Evolutionary conservation across 2,888 invertebrate genomes (phyloP), one percentile per base, ranked within the genome.

Genomic region (Drosophila testacea): DNA sequence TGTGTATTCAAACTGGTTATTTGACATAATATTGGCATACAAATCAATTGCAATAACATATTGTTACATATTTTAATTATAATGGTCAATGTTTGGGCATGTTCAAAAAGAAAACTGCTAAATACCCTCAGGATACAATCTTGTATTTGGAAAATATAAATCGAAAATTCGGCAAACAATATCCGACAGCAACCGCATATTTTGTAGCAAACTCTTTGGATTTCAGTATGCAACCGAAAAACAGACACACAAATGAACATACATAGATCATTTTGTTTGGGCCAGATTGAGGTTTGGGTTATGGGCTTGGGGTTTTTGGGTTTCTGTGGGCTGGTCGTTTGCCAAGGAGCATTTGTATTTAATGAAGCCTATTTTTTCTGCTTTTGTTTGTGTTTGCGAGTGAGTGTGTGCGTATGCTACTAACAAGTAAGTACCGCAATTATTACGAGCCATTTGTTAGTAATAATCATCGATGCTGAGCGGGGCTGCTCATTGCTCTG

Each of bases 301-400:
- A 28, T 7, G 9, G 47, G 39, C 0, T 13, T 47, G 13, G 55
- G 46, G 10, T 60, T 60, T 64, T 60, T 36, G 41, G 48, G 32
- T 42, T 63, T 57, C 55, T 67, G 56, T 61, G 79, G 66, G 59
- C 73, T 68, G 61, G 60, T 71, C 79, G 47, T 65, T 72, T 77
- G 76, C 69, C 77, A 87, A 77, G 63, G 44, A 67, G 60, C 78
- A 78, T 88, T 83, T 73, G 78, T 85, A 85, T 83, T 78, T 80
- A 83, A 85, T 88, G 83, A 88, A 81, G 81, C 83, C 85, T 81
- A 85, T 88, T 88, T 84, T 59, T 84, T 59, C 48, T 42, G 4
- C n/a, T 4, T 50, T 55, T 51, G 34, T 11, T 47, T 11, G 7
- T 34, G 1, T 41, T 7, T 54, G 36, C 44, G n/a, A 39, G 27